Evolutionary conservation across 2,888 invertebrate genomes (phyloP).

Genomic region (Parasteatoda lunata): DNA sequence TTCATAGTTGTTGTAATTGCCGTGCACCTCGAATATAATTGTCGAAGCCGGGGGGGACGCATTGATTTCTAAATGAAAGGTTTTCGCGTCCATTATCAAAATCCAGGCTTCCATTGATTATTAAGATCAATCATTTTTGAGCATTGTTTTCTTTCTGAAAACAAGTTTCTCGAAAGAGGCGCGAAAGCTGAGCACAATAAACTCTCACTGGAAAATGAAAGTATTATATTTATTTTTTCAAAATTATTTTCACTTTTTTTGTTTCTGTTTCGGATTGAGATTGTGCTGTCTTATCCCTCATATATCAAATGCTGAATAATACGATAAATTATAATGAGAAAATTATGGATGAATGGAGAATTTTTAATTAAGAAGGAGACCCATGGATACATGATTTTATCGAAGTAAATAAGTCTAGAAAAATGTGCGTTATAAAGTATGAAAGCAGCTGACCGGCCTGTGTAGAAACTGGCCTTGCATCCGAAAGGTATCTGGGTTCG

Average conservation of each 20-base stretch:
- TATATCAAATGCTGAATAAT: too few species aligned
- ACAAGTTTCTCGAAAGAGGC: not conserved
- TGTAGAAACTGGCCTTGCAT: not conserved
- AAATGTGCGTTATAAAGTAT: too few species aligned
- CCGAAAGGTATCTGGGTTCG: not conserved
- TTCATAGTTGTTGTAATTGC: not conserved
- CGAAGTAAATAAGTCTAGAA: too few species aligned
- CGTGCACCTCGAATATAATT: not conserved
- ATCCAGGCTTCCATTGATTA: slow-evolving; percentile 4
- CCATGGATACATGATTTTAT: too few species aligned
- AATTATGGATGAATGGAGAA: too few species aligned
- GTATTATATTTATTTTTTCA: not conserved
- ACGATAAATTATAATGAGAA: too few species aligned
- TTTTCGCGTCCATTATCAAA: slow-evolving; percentile 37
- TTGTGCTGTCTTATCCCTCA: too few species aligned
- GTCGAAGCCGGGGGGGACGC: slow-evolving; percentile 1
- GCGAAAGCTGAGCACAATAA: not conserved
- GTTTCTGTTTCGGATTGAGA: too few species aligned
- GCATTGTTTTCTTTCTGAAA: not conserved
- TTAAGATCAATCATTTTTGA: slow-evolving; percentile 6
- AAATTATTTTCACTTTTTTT: not conserved
- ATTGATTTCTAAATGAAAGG: slow-evolving; percentile 20
- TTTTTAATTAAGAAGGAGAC: too few species aligned
- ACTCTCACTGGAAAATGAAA: not conserved
- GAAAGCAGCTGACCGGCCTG: too few species aligned